These are phyloP conservation scores for Hartigia nigra DNA, from an alignment of 2,888 invertebrate genomes.

Conservation along the genomic window DNA sequence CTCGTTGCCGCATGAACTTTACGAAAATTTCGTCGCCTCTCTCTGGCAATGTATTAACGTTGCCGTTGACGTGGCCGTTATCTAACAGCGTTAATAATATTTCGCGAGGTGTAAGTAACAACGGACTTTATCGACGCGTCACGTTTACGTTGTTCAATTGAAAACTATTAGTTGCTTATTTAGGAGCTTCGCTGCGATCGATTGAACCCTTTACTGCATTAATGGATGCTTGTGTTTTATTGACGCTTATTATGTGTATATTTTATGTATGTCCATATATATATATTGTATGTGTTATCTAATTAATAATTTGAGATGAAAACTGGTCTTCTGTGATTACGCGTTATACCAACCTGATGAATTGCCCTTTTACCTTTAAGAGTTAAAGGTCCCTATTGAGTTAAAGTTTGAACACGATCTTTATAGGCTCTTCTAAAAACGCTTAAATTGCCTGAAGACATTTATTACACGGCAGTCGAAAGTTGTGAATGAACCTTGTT, in stretches of 20 bases:
- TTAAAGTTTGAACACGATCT: not conserved
- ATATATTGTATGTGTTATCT: not conserved
- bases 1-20: not conserved
- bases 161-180: not conserved
- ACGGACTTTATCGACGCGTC: not conserved
- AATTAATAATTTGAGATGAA: not conserved
- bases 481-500: not conserved
- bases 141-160: not conserved
- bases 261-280: not conserved
- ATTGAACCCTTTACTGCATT: not conserved
- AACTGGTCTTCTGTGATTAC: not conserved
- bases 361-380: not conserved
- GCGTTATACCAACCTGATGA: not conserved
- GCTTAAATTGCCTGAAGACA: not conserved
- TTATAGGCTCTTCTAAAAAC: not conserved
- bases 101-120: not conserved
- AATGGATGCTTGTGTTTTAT: no score
- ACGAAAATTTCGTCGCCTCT: not conserved
- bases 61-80: not conserved
- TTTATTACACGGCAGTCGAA: not conserved
- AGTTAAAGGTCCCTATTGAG: not conserved
- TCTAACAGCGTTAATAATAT: not conserved
- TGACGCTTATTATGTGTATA: not conserved
- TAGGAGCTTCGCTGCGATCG: not conserved
- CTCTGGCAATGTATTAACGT: not conserved